These are phyloP conservation scores for Spilosoma lubricipeda DNA, from an alignment of 2,888 invertebrate genomes.

Conservation along the genomic window DNA sequence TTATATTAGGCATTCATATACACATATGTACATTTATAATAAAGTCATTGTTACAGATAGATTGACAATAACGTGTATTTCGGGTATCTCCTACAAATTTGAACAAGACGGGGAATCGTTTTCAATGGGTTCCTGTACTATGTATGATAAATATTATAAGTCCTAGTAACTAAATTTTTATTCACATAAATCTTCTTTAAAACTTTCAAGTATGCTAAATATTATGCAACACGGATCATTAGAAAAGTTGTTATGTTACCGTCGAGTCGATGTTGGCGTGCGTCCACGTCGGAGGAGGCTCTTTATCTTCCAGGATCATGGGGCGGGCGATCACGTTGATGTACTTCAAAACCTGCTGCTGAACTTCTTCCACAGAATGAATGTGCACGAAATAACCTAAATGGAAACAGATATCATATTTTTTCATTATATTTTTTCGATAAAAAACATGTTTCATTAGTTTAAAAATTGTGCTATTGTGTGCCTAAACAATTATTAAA, in stretches of 20 bases:
- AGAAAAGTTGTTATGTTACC: constrained; percentile 79
- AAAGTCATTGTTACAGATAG: not conserved
- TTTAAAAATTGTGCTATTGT: not conserved
- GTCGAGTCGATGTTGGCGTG: constrained; percentile 96
- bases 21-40: no score
- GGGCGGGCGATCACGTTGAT: constrained; percentile 97
- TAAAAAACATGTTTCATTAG: not conserved
- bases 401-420: not conserved
- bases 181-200: no score
- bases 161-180: not conserved
- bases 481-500: no score
- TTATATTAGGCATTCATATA: no score
- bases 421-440: no score
- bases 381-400: constrained; percentile 97
- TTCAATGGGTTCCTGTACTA: not conserved
- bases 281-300: constrained; percentile 96
- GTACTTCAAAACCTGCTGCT: constrained; percentile 98
- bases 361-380: constrained; percentile 97
- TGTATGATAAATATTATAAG: not conserved
- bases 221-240: not conserved
- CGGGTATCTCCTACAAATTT: not conserved
- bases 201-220: not conserved
- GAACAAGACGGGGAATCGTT: not conserved
- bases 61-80: not conserved
- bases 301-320: constrained; percentile 89